These are phyloP conservation scores for Cirrhinus molitorella DNA, from an alignment of 2,797 vertebrate species.

Conservation along the genomic window DNA sequence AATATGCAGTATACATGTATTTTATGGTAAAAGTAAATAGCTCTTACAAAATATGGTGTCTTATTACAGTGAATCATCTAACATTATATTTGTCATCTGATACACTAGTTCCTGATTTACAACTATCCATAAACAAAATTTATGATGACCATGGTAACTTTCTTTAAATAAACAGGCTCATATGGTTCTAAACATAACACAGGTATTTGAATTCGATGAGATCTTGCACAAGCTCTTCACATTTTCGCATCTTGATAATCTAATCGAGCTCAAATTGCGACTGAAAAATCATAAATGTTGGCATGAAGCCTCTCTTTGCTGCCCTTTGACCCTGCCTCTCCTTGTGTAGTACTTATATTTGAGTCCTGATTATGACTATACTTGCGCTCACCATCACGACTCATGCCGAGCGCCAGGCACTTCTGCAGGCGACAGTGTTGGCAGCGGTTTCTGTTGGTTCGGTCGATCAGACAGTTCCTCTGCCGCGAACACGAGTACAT, in stretches of 20 bases:
- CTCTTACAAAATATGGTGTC: not conserved
- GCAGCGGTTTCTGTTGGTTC: conserved; percentile 93
- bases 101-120: not conserved
- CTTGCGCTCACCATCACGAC: conserved; percentile 85
- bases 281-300: not conserved
- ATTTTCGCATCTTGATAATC: not conserved
- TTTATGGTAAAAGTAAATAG: not conserved
- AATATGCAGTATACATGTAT: too few species aligned
- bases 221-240: not conserved
- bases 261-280: not conserved
- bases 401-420: conserved; percentile 92
- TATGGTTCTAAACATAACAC: not conserved
- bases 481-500: conserved; percentile 93
- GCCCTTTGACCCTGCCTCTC: not conserved
- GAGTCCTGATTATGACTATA: not conserved
- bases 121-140: not conserved
- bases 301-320: not conserved
- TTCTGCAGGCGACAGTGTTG: conserved; percentile 94
- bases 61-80: not conserved
- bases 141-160: too few species aligned
- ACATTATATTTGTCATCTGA: not conserved
- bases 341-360: not conserved
- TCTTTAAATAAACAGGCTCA: not conserved
- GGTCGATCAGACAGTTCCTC: conserved; percentile 92
- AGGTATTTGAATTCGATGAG: not conserved